phyloP scores from a whole-genome alignment of 2,888 invertebrate species.

The Drosophila rellima region DNA sequence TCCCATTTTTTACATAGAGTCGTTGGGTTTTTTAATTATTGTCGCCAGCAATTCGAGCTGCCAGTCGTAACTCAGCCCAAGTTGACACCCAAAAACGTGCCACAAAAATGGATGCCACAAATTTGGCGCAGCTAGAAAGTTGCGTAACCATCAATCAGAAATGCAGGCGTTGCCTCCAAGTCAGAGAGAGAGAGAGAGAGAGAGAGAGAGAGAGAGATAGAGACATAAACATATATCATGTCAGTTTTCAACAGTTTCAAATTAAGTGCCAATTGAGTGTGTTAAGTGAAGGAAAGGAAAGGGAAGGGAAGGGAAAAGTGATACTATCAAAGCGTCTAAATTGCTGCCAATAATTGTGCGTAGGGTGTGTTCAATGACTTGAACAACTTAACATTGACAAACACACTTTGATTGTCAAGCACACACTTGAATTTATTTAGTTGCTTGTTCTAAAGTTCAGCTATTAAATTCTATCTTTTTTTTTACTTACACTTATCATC shows the following conservation, averaged over 20 bases:
- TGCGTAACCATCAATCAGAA: constrained; percentile 71
- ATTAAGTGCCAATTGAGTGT: constrained; percentile 53
- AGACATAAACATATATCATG: constrained; percentile 21
- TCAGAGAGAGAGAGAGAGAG: too few relatives aligned
- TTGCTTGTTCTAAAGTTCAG: constrained; percentile 44
- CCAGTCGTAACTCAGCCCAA: constrained; percentile 59
- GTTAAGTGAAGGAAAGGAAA: not conserved
- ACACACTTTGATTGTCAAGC: constrained; percentile 8
- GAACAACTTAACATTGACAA: constrained; percentile 51
- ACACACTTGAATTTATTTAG: constrained; percentile 5
- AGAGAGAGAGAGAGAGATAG: constrained; percentile 9
- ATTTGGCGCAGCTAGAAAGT: constrained; percentile 29
- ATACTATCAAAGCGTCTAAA: constrained; percentile 23
- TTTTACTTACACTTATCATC: constrained; percentile 83
- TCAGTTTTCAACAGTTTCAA: constrained; percentile 62
- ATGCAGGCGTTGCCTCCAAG: constrained; percentile 47
- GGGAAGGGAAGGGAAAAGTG: not conserved
- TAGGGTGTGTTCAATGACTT: constrained; percentile 66
- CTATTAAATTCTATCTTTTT: constrained; percentile 3
- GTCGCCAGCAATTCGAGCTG: constrained; percentile 35
- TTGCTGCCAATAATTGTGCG: constrained; percentile 48
- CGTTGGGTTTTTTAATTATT: constrained; percentile 50
- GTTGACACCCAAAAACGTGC: constrained; percentile 34
- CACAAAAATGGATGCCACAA: constrained; percentile 10
- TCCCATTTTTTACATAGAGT: constrained; percentile 52